Evolutionary conservation across 2,113 vertebrate species (phyloP), one percentile per base, ranked within the genome.

Genomic region (Pristiophorus japonicus): DNA sequence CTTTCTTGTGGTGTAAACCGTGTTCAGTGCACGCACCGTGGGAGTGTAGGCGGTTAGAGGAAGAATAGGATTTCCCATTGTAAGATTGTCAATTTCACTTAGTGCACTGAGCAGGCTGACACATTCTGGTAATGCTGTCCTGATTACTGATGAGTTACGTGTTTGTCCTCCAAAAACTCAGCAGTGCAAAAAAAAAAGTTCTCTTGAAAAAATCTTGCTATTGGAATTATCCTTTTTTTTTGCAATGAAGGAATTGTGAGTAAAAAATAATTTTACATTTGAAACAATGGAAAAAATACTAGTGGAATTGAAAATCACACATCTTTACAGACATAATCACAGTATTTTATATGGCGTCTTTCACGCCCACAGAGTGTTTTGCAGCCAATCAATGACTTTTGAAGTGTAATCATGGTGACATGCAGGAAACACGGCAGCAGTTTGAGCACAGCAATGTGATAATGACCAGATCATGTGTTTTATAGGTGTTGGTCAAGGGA

Each of bases 1-100:
- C 27, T 62, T n/a, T 91, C 88, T 63, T 92, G 16, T n/a, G 14
- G 78, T 81, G 16, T 92, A 92, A 92, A 65, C 59, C 1, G 1
- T 91, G 20, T n/a, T 63, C 88, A 38, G 62, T 90, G 30, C 88
- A 63, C 27, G 55, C 88, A 63, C 55, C 27, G 27, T 38, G 55
- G 59, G 88, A 63, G 34, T 63, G 88, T 91, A 16, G 88, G 88
- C 16, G n/a, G 59, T 63, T 92, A 65, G 88, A 92, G 34, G 24
- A 92, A 92, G n/a, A 92, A 65, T 92, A 92, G 88, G 88, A 63
- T 63, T 92, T 63, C 34, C 62, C n/a, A 63, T 92, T 62, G 38
- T n/a, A 63, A 7, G 34, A 20, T 63, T 91, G 30, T 91, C 88
- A 63, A 63, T 91, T 63, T n/a, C n/a, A 92, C n/a, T 92, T 92